Percentiles rank a stretch among this genome's conserved stretches.
These are phyloP conservation scores for Tyrannus savana DNA, from an alignment of 2,113 vertebrate species.

Conservation along the genomic window DNA sequence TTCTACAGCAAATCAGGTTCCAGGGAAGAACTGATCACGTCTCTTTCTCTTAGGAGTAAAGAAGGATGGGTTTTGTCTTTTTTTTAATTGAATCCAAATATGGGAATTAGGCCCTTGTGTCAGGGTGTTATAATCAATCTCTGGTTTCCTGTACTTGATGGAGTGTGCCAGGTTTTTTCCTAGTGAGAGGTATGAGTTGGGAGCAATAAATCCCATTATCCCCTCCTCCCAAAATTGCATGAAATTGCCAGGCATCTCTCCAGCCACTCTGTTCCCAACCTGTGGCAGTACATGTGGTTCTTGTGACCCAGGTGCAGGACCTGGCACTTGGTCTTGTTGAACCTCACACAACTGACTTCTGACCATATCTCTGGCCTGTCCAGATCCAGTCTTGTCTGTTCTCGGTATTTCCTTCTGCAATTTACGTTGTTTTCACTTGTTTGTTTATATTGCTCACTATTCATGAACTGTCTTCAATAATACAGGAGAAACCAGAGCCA, in stretches of 20 bases:
- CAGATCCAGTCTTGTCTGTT: background rate
- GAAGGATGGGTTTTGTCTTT: background rate
- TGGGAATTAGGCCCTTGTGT: background rate
- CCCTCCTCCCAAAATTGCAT: background rate
- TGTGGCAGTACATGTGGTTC: fast-evolving
- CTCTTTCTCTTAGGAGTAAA: background rate
- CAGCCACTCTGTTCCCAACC: background rate
- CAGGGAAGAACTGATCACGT: background rate
- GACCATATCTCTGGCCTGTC: background rate
- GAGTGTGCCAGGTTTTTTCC: background rate
- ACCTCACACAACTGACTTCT: background rate
- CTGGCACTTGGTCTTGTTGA: fast-evolving
- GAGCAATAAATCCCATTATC: background rate
- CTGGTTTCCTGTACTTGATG: background rate
- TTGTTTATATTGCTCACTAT: background rate
- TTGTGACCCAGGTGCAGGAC: background rate
- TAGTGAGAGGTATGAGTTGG: background rate
- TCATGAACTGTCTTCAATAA: background rate
- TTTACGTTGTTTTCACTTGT: background rate
- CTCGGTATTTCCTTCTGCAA: background rate
- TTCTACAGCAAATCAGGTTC: background rate
- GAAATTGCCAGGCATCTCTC: background rate
- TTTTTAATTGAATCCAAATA: background rate
- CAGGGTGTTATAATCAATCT: too few relatives aligned
- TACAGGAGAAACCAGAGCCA: background rate